phyloP scores from a whole-genome alignment of 2,797 vertebrate species.

The Melanotaenia trifasciata region DNA sequence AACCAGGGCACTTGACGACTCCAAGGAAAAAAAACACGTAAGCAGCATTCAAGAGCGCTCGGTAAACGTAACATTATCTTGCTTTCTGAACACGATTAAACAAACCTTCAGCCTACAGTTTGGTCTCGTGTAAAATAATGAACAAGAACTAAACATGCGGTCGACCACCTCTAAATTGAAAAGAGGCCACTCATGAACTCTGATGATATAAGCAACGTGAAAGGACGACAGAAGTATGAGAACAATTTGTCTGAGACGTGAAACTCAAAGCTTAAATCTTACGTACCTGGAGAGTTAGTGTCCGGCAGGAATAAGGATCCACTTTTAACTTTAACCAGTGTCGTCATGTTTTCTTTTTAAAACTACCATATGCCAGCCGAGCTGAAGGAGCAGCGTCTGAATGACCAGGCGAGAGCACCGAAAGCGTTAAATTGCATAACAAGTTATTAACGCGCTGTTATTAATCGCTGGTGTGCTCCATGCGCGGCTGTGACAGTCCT shows the following conservation, averaged over 20 bases:
- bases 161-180: slow-evolving; percentile 18
- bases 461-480: slow-evolving; percentile 47
- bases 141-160: slow-evolving; percentile 18
- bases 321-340: slow-evolving; percentile 47
- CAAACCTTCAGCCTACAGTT: slow-evolving; percentile 7
- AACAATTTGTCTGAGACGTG: slow-evolving; percentile 29
- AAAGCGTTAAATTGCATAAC: slow-evolving; percentile 74
- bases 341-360: slow-evolving; percentile 44
- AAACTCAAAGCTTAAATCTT: slow-evolving; percentile 42
- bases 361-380: slow-evolving; percentile 42
- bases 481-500: slow-evolving; percentile 11
- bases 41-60: slow-evolving; percentile 61
- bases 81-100: background rate
- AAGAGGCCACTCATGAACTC: slow-evolving; percentile 55
- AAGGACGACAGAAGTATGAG: slow-evolving; percentile 8
- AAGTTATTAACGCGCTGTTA: slow-evolving; percentile 63
- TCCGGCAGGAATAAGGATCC: slow-evolving; percentile 52
- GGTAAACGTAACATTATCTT: background rate
- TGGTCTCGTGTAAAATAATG: slow-evolving; percentile 31
- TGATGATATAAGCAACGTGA: slow-evolving; percentile 37
- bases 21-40: slow-evolving; percentile 45
- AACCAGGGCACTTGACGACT: slow-evolving; percentile 63
- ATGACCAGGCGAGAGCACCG: slow-evolving; percentile 27
- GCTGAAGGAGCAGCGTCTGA: slow-evolving; percentile 39
- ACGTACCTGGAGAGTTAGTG: slow-evolving; percentile 74